phyloP scores from a whole-genome alignment of 2,113 vertebrate genomes.

The Apteryx mantelli region DNA sequence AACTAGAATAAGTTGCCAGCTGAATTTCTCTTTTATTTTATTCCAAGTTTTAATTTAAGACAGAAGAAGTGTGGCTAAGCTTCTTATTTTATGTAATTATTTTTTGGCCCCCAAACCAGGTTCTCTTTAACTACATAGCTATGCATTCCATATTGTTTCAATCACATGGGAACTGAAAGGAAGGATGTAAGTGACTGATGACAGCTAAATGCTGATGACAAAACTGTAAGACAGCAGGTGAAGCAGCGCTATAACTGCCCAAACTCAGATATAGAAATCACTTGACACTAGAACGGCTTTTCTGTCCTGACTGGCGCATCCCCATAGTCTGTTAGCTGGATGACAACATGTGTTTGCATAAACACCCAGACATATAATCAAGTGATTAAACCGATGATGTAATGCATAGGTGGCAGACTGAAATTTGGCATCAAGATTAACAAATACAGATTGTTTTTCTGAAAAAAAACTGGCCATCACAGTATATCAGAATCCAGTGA shows the following conservation, averaged over 20 bases:
- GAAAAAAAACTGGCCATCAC: not conserved
- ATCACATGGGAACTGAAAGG: not conserved
- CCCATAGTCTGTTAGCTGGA: fast-evolving
- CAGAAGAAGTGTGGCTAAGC: constrained; percentile 66
- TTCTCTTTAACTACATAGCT: constrained; percentile 17
- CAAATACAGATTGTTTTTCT: not conserved
- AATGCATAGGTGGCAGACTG: not conserved
- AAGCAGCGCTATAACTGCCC: not conserved
- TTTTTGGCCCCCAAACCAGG: constrained; percentile 24
- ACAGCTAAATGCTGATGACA: not conserved
- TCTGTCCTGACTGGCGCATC: not conserved
- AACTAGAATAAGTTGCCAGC: not conserved
- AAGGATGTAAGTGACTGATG: not conserved
- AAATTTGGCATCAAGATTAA: not conserved
- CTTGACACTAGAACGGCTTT: not conserved
- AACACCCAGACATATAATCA: fast-evolving
- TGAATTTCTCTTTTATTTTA: constrained; percentile 60
- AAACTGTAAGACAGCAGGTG: not conserved
- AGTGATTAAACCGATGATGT: fast-evolving
- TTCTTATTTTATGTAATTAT: constrained; percentile 53
- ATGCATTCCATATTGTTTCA: constrained; percentile 28
- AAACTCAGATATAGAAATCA: not conserved
- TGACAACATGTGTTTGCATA: fast-evolving
- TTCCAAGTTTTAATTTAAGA: constrained; percentile 67
- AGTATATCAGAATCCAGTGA: fast-evolving